phyloP scores from a whole-genome alignment of 2,888 invertebrate genomes.

The Eumacrocentrus americanus region DNA sequence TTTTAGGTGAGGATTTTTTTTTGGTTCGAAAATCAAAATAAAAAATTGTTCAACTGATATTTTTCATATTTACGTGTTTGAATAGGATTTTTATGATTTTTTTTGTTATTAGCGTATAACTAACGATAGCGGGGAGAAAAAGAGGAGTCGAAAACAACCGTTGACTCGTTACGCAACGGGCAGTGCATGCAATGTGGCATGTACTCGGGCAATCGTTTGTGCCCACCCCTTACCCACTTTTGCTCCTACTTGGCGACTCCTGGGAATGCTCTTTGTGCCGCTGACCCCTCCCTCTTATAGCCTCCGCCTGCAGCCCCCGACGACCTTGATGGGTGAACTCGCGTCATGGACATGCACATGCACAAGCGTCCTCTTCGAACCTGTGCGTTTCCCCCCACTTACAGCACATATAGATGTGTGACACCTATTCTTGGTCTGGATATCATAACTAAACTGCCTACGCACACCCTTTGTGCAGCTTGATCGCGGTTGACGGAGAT shows the following conservation, averaged over 20 bases:
- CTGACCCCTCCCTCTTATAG: slow-evolving; percentile 36
- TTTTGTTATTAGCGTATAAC: slow-evolving; percentile 13
- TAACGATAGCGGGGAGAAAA: slow-evolving; percentile 26
- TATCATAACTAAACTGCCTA: slow-evolving; percentile 43
- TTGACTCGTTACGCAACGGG: slow-evolving; percentile 54
- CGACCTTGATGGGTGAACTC: slow-evolving; percentile 36
- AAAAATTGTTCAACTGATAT: too few species aligned
- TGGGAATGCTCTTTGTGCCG: slow-evolving; percentile 57
- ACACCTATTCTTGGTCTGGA: slow-evolving; percentile 25
- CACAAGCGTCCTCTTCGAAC: slow-evolving; percentile 6
- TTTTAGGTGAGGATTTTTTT: not conserved
- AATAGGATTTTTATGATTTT: slow-evolving; percentile 5
- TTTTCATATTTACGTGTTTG: not conserved
- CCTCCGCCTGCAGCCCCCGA: slow-evolving; percentile 24
- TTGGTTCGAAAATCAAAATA: too few species aligned
- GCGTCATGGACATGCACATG: too few species aligned
- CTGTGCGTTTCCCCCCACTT: slow-evolving; percentile 9
- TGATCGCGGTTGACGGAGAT: not conserved
- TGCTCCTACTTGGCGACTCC: slow-evolving; percentile 40
- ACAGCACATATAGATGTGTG: slow-evolving; percentile 1
- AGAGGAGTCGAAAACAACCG: slow-evolving; percentile 50
- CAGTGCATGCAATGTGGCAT: slow-evolving; percentile 27
- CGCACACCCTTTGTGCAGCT: slow-evolving; percentile 37
- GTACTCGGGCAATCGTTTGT: slow-evolving; percentile 23
- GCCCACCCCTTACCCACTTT: slow-evolving; percentile 25